Evolutionary conservation across 2,113 vertebrate species (phyloP).

Genomic region (Leptodactylus fuscus): DNA sequence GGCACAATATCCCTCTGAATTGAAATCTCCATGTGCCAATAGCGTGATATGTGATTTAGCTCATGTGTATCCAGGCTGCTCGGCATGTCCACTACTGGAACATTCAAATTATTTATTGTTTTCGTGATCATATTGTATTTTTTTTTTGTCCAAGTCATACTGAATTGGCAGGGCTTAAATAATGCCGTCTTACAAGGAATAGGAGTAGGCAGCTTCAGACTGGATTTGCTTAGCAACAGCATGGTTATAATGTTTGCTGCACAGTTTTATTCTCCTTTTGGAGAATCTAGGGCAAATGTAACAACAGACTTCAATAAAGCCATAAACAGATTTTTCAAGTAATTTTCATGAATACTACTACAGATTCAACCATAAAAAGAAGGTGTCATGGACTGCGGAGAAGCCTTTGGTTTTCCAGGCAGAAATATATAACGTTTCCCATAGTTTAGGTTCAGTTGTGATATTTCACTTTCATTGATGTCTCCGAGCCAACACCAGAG

Average conservation of each 20-base stretch:
- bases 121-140: neutral
- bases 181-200: constrained; percentile 7
- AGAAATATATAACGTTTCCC: too few species aligned
- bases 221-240: constrained; percentile 40
- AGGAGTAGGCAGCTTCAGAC: neutral
- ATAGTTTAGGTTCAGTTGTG: too few species aligned
- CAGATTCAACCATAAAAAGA: neutral
- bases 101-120: neutral
- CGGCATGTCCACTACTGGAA: neutral
- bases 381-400: neutral
- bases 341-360: neutral
- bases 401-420: neutral
- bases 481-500: too few species aligned
- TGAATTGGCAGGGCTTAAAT: constrained; percentile 6
- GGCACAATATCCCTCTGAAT: constrained; percentile 28
- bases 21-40: constrained; percentile 11
- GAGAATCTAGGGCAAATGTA: neutral
- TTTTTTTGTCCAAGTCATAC: neutral
- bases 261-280: constrained; percentile 12
- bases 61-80: neutral
- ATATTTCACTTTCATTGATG: too few species aligned
- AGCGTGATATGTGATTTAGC: neutral
- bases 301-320: neutral
- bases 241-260: constrained; percentile 12
- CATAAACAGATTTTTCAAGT: neutral